Percentiles rank a stretch among this genome's conserved stretches.
These are phyloP conservation scores for Netelia inedita DNA, from an alignment of 2,888 invertebrate species.

Conservation along the genomic window DNA sequence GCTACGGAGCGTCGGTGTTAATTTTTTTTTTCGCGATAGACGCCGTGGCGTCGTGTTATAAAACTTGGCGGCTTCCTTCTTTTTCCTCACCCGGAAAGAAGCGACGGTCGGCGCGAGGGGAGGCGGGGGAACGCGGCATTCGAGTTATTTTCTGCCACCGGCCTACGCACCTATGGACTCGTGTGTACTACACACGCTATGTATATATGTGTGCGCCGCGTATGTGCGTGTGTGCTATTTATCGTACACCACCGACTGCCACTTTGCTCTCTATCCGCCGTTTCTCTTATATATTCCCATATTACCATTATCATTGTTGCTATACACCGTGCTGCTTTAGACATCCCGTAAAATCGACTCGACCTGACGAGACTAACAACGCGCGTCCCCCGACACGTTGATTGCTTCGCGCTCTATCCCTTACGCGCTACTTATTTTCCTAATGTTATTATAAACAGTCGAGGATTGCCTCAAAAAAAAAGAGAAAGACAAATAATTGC, in stretches of 20 bases:
- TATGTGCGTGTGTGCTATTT: slow-evolving; percentile 73
- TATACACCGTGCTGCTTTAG: slow-evolving; percentile 1
- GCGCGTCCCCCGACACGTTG: slow-evolving; percentile 9
- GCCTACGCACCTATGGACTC: slow-evolving; percentile 69
- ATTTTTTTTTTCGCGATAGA: background rate
- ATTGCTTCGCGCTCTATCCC: slow-evolving; percentile 12
- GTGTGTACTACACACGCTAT: slow-evolving; percentile 65
- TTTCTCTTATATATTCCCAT: slow-evolving; percentile 57
- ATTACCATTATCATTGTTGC: slow-evolving; percentile 17
- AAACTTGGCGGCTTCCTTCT: slow-evolving; percentile 47
- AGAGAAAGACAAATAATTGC: slow-evolving; percentile 11
- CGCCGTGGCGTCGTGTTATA: slow-evolving; percentile 23
- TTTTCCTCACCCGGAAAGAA: slow-evolving; percentile 55
- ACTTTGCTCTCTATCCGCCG: slow-evolving; percentile 72
- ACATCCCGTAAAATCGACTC: slow-evolving; percentile 21
- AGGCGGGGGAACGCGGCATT: slow-evolving; percentile 75
- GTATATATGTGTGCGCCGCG: slow-evolving; percentile 56
- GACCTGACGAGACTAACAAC: slow-evolving; percentile 10
- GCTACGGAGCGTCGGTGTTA: background rate
- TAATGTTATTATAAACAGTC: background rate
- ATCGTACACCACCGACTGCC: slow-evolving; percentile 70
- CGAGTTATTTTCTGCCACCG: slow-evolving; percentile 73
- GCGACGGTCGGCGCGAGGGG: slow-evolving; percentile 60
- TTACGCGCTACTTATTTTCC: slow-evolving; percentile 16
- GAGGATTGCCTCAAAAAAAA: background rate